A percentile compares a stretch with the other conserved stretches of the same genome.
Conservation (phyloP, 2,888 invertebrate genomes). For the Heterodera filipjevi region DNA sequence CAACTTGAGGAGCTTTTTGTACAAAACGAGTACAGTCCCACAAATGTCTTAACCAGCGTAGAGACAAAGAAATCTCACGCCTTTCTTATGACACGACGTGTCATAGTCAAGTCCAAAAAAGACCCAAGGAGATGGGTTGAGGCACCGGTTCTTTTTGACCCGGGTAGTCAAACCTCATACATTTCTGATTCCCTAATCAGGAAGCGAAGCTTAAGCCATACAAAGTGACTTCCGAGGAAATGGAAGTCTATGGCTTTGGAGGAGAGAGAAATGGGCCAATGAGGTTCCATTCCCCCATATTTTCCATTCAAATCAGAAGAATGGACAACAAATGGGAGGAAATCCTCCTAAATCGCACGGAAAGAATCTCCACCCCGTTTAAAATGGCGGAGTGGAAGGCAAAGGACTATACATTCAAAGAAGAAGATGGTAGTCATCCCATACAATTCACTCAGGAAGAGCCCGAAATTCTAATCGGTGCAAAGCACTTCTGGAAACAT, state of each 20-base stretch:
- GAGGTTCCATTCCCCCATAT: slow-evolving; percentile 13
- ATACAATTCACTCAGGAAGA: not conserved
- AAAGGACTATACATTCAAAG: not conserved
- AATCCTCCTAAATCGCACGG: not conserved
- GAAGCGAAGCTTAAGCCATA: not conserved
- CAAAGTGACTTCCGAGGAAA: not conserved
- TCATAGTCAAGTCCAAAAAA: not conserved
- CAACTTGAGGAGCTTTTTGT: not conserved
- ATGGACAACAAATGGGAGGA: slow-evolving; percentile 11
- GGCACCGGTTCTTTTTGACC: not conserved
- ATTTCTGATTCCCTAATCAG: not conserved
- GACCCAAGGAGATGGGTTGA: not conserved
- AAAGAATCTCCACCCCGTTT: not conserved
- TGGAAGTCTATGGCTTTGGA: slow-evolving; percentile 14
- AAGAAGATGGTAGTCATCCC: not conserved
- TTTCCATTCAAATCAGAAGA: not conserved
- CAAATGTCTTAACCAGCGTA: not conserved
- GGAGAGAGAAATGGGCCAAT: not conserved
- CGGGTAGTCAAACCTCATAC: slow-evolving; percentile 10
- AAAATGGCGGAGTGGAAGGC: not conserved
- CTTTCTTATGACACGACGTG: not conserved
- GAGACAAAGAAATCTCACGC: not conserved
- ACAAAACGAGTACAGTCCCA: too few species aligned
- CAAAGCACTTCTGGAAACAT: not conserved
- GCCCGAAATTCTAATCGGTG: not conserved